Percentiles rank a stretch among this genome's conserved stretches.
These are phyloP conservation scores for Megaptera novaeangliae DNA, from an alignment of 2,113 vertebrate species.

Conservation along the genomic window DNA sequence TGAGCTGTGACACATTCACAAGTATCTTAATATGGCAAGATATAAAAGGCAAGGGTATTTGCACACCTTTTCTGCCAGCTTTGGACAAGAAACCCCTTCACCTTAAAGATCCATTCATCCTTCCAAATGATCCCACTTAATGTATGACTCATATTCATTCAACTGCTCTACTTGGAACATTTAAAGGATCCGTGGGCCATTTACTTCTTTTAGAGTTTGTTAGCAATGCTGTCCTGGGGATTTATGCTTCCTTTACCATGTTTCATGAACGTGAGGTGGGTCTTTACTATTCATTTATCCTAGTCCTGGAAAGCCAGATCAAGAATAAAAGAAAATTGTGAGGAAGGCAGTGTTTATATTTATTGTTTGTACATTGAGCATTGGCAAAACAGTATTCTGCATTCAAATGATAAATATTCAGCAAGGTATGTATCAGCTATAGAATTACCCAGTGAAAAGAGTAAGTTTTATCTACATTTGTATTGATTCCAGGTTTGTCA, in stretches of 20 bases:
- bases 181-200: conserved; percentile 70
- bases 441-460: conserved; percentile 45
- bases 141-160: conserved; percentile 60
- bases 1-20: conserved; percentile 58
- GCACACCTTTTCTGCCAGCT: background rate
- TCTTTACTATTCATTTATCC: conserved; percentile 72
- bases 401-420: conserved; percentile 53
- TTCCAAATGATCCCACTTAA: conserved; percentile 61
- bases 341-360: conserved; percentile 21
- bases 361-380: conserved; percentile 41
- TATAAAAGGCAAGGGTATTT: background rate
- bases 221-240: conserved; percentile 63
- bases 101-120: conserved; percentile 49
- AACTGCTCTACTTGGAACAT: conserved; percentile 64
- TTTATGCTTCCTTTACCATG: conserved; percentile 72
- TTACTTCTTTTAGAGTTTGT: conserved; percentile 72
- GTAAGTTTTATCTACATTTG: conserved; percentile 41
- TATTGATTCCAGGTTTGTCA: conserved; percentile 51
- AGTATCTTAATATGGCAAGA: conserved; percentile 48
- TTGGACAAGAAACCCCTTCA: conserved; percentile 37
- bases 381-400: conserved; percentile 26
- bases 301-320: conserved; percentile 32
- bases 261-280: conserved; percentile 56
- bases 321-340: conserved; percentile 42
- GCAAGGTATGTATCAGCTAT: conserved; percentile 20